Conservation (phyloP, 2,113 vertebrate genomes). For the Heptranchias perlo region DNA sequence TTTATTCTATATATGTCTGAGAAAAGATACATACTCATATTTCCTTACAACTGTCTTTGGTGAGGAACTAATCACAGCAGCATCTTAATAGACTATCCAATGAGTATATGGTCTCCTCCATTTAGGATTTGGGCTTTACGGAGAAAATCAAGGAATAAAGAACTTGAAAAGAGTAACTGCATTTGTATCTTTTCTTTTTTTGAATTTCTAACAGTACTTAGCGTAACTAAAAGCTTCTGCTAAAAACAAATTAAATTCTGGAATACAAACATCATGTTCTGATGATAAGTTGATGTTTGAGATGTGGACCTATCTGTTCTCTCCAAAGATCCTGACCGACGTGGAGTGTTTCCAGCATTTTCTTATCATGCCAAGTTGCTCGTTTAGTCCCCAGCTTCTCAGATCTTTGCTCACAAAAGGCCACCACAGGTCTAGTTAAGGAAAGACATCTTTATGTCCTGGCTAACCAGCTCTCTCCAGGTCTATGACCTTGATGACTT, state of each 20-base stretch:
- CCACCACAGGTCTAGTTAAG: neutral
- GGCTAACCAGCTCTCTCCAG: neutral
- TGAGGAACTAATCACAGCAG: neutral
- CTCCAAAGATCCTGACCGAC: neutral
- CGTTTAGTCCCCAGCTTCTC: neutral
- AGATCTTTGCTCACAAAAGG: neutral
- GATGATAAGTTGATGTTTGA: no score
- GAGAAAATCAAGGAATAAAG: neutral
- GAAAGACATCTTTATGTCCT: neutral
- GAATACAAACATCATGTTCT: no score
- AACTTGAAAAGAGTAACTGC: neutral
- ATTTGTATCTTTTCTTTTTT: neutral
- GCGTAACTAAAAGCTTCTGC: neutral
- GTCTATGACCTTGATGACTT: neutral
- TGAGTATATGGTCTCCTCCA: neutral
- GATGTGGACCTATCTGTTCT: no score
- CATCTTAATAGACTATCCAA: neutral
- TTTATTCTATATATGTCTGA: neutral
- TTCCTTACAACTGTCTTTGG: neutral
- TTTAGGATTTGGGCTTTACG: neutral
- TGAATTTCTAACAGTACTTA: neutral
- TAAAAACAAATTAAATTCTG: neutral
- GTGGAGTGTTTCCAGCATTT: neutral
- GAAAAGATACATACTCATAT: neutral
- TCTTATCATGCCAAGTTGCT: neutral